Percentiles rank a stretch among this genome's conserved stretches.
Conservation (phyloP, 2,797 vertebrate genomes). For the Crypturellus tataupa region DNA sequence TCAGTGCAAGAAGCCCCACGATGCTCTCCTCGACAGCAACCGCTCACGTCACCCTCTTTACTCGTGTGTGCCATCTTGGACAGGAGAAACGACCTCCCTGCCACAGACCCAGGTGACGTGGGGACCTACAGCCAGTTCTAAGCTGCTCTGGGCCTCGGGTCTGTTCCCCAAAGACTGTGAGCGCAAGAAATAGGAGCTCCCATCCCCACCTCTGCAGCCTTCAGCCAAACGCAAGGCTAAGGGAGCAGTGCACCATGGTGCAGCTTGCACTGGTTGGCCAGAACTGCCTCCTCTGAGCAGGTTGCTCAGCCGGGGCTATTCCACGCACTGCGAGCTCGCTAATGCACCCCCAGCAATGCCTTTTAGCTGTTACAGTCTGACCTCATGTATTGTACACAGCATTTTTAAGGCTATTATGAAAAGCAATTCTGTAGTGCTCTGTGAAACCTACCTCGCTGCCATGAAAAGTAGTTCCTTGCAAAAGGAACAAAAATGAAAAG, state of each 20-base stretch:
- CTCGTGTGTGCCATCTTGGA: neutral
- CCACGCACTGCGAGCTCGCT: neutral
- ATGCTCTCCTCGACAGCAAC: neutral
- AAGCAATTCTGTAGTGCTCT: neutral
- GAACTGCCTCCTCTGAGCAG: neutral
- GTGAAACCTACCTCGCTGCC: fast-evolving
- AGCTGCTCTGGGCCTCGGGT: neutral
- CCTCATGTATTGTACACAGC: neutral
- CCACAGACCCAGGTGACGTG: fast-evolving
- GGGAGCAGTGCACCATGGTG: neutral
- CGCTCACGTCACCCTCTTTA: neutral
- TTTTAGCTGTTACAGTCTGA: neutral
- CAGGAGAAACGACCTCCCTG: neutral
- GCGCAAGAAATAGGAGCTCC: neutral
- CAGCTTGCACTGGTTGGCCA: neutral
- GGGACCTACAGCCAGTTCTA: neutral
- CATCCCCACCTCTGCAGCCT: neutral
- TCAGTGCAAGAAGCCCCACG: neutral
- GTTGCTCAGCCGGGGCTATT: neutral
- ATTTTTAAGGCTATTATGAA: neutral
- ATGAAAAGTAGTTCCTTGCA: neutral
- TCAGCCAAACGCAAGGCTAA: neutral
- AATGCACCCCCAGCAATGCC: fast-evolving
- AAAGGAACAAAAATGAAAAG: neutral
- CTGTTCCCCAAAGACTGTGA: neutral